Evolutionary conservation across 2,888 invertebrate genomes (phyloP).

Genomic region (Slavum lentiscoides): DNA sequence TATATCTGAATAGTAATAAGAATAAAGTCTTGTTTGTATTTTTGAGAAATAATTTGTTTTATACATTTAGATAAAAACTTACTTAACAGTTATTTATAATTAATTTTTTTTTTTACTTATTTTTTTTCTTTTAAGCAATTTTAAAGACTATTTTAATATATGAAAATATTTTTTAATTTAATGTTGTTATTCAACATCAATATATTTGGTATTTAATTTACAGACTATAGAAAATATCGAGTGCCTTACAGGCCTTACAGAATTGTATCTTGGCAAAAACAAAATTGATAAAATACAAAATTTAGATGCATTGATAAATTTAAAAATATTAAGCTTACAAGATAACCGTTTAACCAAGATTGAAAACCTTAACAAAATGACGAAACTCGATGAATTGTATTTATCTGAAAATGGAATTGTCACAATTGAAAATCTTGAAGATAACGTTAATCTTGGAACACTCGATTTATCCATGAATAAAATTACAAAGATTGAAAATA

Average conservation of each 20-base stretch:
- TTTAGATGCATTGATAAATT: conserved; percentile 70
- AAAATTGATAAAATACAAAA: conserved; percentile 88
- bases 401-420: conserved; percentile 90
- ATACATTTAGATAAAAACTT: too few relatives aligned
- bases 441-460: conserved; percentile 75
- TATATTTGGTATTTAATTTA: conserved; percentile 55
- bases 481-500: conserved; percentile 76
- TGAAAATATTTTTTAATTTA: too few relatives aligned
- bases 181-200: too few relatives aligned
- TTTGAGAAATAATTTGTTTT: too few relatives aligned
- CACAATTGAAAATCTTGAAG: conserved; percentile 74
- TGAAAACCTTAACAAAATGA: conserved; percentile 78
- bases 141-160: too few relatives aligned
- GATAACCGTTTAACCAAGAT: conserved; percentile 86
- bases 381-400: conserved; percentile 82
- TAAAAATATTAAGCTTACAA: conserved; percentile 84
- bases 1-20: too few relatives aligned
- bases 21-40: too few relatives aligned
- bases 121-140: too few relatives aligned
- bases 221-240: conserved; percentile 86
- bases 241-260: conserved; percentile 72
- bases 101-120: too few relatives aligned
- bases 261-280: conserved; percentile 90
- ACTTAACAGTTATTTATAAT: too few relatives aligned
- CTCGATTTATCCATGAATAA: conserved; percentile 89